phyloP scores from a whole-genome alignment of 2,113 vertebrate species.

The Apistogramma diplotaenia region DNA sequence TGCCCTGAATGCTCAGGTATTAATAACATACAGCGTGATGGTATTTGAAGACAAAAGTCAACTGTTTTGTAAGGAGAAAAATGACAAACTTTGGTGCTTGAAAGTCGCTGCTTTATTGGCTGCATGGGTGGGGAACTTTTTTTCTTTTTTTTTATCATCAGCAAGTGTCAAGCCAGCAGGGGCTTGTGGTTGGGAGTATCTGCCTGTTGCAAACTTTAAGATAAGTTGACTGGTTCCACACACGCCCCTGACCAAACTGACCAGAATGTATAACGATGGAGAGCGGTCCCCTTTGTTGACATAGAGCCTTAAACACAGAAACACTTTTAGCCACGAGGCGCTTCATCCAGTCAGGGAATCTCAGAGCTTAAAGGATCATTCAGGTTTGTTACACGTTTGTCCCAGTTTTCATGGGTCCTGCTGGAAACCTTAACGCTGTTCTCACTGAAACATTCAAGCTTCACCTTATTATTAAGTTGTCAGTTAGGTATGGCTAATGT shows the following conservation, averaged over 20 bases:
- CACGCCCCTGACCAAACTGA: constrained; percentile 3
- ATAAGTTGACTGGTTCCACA: constrained; percentile 4
- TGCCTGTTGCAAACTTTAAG: neutral
- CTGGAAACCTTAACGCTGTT: neutral
- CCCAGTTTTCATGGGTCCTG: neutral
- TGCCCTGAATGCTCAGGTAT: constrained; percentile 61
- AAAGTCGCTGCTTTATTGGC: neutral
- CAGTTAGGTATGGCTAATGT: neutral
- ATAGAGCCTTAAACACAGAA: constrained; percentile 37
- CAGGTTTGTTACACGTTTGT: neutral
- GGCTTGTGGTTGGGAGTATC: neutral
- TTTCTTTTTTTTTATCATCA: constrained; percentile 26
- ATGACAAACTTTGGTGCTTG: constrained; percentile 18
- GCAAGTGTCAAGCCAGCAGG: neutral
- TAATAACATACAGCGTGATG: constrained; percentile 11
- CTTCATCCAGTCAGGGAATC: neutral
- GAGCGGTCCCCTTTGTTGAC: neutral
- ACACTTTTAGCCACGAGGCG: neutral
- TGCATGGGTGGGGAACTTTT: constrained; percentile 4
- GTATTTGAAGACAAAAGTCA: constrained; percentile 47
- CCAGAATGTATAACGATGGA: constrained; percentile 27
- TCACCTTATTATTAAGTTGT: neutral
- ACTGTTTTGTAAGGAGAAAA: neutral
- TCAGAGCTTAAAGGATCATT: neutral
- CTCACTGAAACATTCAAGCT: neutral